phyloP scores from a whole-genome alignment of 1,140 invertebrate genomes.

The Proales similis region DNA sequence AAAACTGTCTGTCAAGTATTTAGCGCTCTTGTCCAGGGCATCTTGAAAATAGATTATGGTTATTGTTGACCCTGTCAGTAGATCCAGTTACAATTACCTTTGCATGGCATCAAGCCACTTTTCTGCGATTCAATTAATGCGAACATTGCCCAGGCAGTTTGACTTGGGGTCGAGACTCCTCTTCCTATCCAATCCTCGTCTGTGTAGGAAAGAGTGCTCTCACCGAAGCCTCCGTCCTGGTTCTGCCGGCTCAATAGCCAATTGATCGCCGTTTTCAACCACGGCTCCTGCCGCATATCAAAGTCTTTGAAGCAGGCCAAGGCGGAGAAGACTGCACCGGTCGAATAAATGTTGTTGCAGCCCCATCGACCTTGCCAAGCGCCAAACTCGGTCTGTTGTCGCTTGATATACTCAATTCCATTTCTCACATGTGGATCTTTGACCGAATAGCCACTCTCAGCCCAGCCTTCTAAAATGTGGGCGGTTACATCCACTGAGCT shows the following conservation, averaged over 20 bases:
- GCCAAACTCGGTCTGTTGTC: conserved; percentile 30
- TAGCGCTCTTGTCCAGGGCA: conserved; percentile 5
- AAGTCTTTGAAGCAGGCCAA: not conserved
- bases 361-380: conserved; percentile 35
- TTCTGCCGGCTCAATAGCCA: conserved; percentile 23
- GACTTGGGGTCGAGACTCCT: conserved; percentile 4
- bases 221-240: conserved; percentile 23
- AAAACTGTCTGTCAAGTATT: conserved; percentile 6
- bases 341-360: conserved; percentile 26
- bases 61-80: too few relatives aligned
- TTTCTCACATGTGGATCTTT: conserved; percentile 10
- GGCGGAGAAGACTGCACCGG: conserved; percentile 7
- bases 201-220: conserved; percentile 18
- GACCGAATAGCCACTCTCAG: conserved; percentile 17
- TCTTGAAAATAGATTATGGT: too few relatives aligned
- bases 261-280: conserved; percentile 21
- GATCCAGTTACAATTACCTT: too few relatives aligned
- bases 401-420: conserved; percentile 30
- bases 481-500: conserved; percentile 37
- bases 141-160: conserved; percentile 32
- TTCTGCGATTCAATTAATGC: conserved; percentile 17
- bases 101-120: not conserved
- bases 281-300: conserved; percentile 8
- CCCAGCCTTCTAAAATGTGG: conserved; percentile 32
- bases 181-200: conserved; percentile 27